Evolutionary conservation across 1,140 invertebrate genomes (phyloP), one percentile per base, ranked within the genome.

Genomic region (Drosophila chauvacae): DNA sequence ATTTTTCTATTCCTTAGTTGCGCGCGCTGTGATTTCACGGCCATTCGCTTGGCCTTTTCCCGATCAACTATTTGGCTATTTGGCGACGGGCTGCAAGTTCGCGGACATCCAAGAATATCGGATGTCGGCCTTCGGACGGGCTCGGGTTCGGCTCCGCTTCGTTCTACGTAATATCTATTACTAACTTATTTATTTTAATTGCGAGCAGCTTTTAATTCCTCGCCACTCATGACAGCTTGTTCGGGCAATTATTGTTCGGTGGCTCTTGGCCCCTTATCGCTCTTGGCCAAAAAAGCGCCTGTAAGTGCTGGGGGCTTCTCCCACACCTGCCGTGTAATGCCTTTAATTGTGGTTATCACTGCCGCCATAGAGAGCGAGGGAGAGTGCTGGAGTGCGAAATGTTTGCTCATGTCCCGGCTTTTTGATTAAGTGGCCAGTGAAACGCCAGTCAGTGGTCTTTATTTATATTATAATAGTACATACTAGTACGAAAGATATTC

Each of bases 181-280:
- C 84, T 78, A 90, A 85, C 70, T 90, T 90, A 81, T 90, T 69
- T 90, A 81, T 90, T 81, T 90, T 81, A 90, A 85, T 90, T 81
- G 81, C 77, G 86, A 64, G 74, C 70, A 59, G 86, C 81, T 86
- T 88, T 86, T 90, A 90, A 90, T 73, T 72, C 83, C 69, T 57
- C 45, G 74, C 59, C 79, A 82, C 73, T 76, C 72, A 66, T 66
- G 82, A 81, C 82, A 79, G 82, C 85, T 78, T 81, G 84, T 88
- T 83, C 69, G 80, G 81, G 48, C 86, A 78, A 90, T 90, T 80
- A 73, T 51, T 66, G 77, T 60, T 33, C 47, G 62, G 37, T 44
- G 71, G 59, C 55, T 35, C 20, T 28, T 18, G 41, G 45, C 35
- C 37, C 26, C 20, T 50, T 63, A 65, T 65, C 59, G 33, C 26